Evolutionary conservation across 2,113 vertebrate genomes (phyloP), one percentile per base, ranked within the genome.

Genomic region (Tringa solitaria): DNA sequence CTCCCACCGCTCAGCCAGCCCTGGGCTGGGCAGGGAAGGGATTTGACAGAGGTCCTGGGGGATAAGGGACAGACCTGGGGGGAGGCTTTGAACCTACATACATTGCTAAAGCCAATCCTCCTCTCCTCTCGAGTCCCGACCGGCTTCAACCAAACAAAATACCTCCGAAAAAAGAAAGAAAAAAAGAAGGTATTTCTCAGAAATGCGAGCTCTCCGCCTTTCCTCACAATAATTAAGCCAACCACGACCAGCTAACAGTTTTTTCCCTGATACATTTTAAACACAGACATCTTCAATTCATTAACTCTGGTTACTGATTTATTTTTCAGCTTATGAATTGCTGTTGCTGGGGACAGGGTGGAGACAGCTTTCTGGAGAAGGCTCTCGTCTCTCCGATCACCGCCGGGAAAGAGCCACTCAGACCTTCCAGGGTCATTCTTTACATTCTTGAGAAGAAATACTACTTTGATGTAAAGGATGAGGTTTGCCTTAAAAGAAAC

Each of bases 261-360:
- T 94, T 90, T 68, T 33, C 90, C 81, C 81, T 3, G 26, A 94
- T 90, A 70, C 46, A 45, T 88, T 96, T 96, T 81, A 97, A 96
- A 84, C 41, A 60, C 77, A 87, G 54, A 95, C 96, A 97, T 97
- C 94, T 97, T 96, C 89, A 90, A 96, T 96, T 96, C 94, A 96
- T 97, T 97, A 96, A 92, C 90, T 95, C 78, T 68, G 76, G 72
- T 93, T 95, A 96, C 79, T 94, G 94, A 97, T 97, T 94, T 95
- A 97, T 96, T 97, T 95, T 96, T 84, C 89, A 90, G 82, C 60
- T 94, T 93, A 94, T 93, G 95, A 97, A 87, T 92, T 43, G 90
- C 91, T 91, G 84, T 92, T 94, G 91, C 92, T 93, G 85, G 84
- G 56, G 82, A 50, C 2, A 4, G 94, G 73, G 87, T 91, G 93